These are phyloP conservation scores for Melanocharis versteri DNA, from an alignment of 2,113 vertebrate genomes.

Conservation along the genomic window DNA sequence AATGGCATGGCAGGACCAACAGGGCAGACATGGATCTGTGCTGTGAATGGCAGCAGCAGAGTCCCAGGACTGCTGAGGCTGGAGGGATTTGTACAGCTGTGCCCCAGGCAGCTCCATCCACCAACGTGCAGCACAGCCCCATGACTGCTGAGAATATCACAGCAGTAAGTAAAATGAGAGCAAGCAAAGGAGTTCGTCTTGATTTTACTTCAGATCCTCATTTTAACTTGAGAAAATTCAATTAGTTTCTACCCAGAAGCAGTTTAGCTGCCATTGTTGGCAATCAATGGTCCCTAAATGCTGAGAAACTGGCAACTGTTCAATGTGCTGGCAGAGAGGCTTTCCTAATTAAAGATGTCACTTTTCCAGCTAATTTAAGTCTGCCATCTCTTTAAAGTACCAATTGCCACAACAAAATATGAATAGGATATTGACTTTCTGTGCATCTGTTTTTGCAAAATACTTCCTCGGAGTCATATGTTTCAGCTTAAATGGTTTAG, in stretches of 20 bases:
- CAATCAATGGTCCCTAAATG: slow-evolving; percentile 70
- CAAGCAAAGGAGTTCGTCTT: neutral
- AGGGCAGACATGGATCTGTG: neutral
- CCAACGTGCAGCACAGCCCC: neutral
- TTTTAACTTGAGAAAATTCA: slow-evolving; percentile 67
- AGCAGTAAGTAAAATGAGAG: slow-evolving; percentile 6
- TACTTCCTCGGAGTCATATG: slow-evolving; percentile 61
- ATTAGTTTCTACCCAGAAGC: slow-evolving; percentile 65
- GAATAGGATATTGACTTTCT: slow-evolving; percentile 67
- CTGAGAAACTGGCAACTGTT: slow-evolving; percentile 65
- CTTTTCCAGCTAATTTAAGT: slow-evolving; percentile 65
- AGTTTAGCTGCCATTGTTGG: slow-evolving; percentile 64
- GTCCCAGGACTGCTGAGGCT: neutral
- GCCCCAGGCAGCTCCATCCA: neutral
- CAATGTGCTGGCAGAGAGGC: slow-evolving; percentile 53
- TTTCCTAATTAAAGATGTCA: slow-evolving; percentile 75
- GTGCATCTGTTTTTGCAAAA: slow-evolving; percentile 68
- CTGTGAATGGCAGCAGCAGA: neutral
- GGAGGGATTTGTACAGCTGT: neutral
- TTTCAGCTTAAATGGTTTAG: slow-evolving; percentile 53
- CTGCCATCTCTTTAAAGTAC: slow-evolving; percentile 62
- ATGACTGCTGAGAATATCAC: neutral
- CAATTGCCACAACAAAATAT: slow-evolving; percentile 65
- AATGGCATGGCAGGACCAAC: neutral
- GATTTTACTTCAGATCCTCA: slow-evolving; percentile 39